Evolutionary conservation across 2,888 invertebrate species (phyloP).

Genomic region (Lordiphosa fenestrarum): DNA sequence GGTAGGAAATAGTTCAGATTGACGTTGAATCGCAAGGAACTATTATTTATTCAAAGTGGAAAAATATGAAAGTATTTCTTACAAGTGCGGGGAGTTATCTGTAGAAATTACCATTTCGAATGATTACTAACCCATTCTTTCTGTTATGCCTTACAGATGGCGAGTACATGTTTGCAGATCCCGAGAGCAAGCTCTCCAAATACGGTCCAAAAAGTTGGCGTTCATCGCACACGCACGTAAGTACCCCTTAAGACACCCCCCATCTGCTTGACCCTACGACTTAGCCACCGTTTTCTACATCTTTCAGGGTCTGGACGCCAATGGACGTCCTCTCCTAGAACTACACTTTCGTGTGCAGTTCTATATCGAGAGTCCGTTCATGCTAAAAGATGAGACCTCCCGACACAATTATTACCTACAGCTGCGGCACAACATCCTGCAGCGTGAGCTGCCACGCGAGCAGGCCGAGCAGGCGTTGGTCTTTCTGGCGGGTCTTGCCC

Average conservation of each 20-base stretch:
- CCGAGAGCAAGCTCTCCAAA: conserved; percentile 96
- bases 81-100: too few species aligned
- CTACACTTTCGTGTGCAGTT: conserved; percentile 95
- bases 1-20: too few species aligned
- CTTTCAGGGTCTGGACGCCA: conserved; percentile 91
- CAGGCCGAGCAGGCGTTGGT: conserved; percentile 85
- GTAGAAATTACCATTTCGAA: too few species aligned
- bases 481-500: conserved; percentile 91
- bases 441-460: conserved; percentile 83
- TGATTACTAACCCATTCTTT: too few species aligned
- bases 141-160: conserved; percentile 87
- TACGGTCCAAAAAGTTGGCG: conserved; percentile 98
- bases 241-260: conserved; percentile 71
- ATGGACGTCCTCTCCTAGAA: conserved; percentile 93
- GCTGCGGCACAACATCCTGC: conserved; percentile 91
- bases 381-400: conserved; percentile 94
- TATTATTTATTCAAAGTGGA: too few species aligned
- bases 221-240: conserved; percentile 94
- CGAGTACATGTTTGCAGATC: conserved; percentile 97
- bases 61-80: too few species aligned
- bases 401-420: conserved; percentile 97
- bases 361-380: conserved; percentile 94
- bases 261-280: not conserved
- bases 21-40: too few species aligned
- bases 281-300: not conserved